Evolutionary conservation across 2,888 invertebrate species (phyloP).

Genomic region (Lysandra coridon): DNA sequence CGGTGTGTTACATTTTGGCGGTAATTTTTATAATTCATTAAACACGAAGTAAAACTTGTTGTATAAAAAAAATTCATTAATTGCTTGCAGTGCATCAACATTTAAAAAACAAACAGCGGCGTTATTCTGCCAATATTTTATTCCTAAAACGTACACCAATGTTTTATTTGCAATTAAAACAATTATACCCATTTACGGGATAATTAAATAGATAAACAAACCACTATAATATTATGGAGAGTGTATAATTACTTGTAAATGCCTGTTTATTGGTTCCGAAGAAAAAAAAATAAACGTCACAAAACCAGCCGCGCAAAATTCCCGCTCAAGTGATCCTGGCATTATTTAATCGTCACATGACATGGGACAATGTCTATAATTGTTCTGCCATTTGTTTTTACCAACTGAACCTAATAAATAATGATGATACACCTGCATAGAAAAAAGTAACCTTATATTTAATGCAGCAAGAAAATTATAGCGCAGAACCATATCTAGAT

Average conservation of each 20-base stretch:
- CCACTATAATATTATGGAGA: conserved; percentile 11
- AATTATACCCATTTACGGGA: conserved; percentile 16
- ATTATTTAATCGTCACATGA: conserved; percentile 46
- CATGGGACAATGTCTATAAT: conserved; percentile 61
- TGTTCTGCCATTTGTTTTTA: conserved; percentile 68
- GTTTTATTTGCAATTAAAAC: conserved; percentile 14
- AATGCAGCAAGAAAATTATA: conserved; percentile 48
- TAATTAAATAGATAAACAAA: conserved; percentile 22
- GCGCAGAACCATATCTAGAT: conserved; percentile 12
- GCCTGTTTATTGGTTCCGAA: not conserved
- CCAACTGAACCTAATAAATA: conserved; percentile 44
- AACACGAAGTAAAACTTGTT: not conserved
- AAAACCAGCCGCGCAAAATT: not conserved
- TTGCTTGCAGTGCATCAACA: not conserved
- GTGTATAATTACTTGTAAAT: conserved; percentile 27
- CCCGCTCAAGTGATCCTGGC: conserved; percentile 31
- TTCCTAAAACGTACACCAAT: conserved; percentile 10
- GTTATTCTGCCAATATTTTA: not conserved
- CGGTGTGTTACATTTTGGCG: conserved; percentile 1
- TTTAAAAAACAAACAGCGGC: not conserved
- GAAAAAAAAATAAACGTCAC: not conserved
- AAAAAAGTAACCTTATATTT: conserved; percentile 61
- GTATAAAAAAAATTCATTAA: not conserved
- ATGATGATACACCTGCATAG: conserved; percentile 59
- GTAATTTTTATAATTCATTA: not conserved